Base-by-base conservation (phyloP, 2,888 invertebrate species). In the Oxycera nigricornis region DNA sequence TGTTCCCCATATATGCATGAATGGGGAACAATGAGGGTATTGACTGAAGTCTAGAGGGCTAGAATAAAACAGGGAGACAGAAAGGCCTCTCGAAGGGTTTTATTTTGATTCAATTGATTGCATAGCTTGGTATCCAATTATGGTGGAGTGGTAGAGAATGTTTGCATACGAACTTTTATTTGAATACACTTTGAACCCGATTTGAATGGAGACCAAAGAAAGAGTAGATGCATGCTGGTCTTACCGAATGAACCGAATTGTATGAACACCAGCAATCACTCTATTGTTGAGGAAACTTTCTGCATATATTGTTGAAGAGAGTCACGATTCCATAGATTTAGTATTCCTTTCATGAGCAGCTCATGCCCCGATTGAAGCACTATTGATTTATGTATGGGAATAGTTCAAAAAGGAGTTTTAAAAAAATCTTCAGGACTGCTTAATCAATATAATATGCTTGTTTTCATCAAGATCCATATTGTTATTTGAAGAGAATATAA, bases 21-120 rank as follows among this genome's bases (percentile, higher is more conserved):
- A 4, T 35, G 41, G 2, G 62, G 22, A 24, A 65, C 65, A 65
- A 65, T 65, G 24, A 41, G 26, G 39, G 65, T 65, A 65, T 65
- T 41, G 65, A 39, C 41, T 39, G 65, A 41, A n/a, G n/a, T 26
- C 41, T n/a, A 17, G 41, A 41, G 35, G 39, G 39, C 20, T 62
- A 62, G 17, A 62, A 22, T 39, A 7, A 11, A n/a, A n/a, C n/a
- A n/a, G 4, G 26, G 65, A 65, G 41, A 20, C 59, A 11, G 41
- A 14, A 11, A 24, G 39, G 39, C 41, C 22, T 65, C 6, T 30
- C 31, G 61, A 7, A n/a, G 31, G 31, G 31, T 30, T 31, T 61
- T 65, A 65, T 65, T 65, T 65, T 65, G 65, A 65, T 65, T 65
- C 65, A 26, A 65, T 65, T 65, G 65, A 65, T 65, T 65, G 65